These are phyloP conservation scores for Sisyra terminalis DNA, from an alignment of 2,888 invertebrate species.

Conservation along the genomic window DNA sequence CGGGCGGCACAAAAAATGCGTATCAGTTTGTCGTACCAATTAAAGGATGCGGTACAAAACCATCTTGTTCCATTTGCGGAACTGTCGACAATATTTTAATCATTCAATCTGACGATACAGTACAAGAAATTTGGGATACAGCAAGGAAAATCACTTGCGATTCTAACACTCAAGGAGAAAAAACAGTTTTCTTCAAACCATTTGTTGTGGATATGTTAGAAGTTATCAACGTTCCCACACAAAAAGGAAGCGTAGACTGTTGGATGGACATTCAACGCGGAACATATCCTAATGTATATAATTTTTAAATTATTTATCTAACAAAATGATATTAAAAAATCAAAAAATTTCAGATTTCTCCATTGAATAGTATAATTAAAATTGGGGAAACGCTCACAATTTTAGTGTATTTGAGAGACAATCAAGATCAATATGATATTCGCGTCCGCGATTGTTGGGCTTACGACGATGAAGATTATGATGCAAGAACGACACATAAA, in stretches of 20 bases:
- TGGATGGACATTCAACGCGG: conserved; percentile 66
- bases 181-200: conserved; percentile 31
- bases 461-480: conserved; percentile 45
- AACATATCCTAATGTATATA: conserved; percentile 45
- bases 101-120: conserved; percentile 47
- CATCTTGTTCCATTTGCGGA: conserved; percentile 40
- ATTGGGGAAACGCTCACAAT: conserved; percentile 55
- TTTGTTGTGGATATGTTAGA: conserved; percentile 31
- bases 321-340: too few relatives aligned
- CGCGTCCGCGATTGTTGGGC: conserved; percentile 60
- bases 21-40: conserved; percentile 48
- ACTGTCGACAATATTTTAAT: conserved; percentile 48
- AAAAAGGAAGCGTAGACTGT: conserved; percentile 47
- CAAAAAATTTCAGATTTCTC: conserved; percentile 30
- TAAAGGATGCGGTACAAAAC: conserved; percentile 43
- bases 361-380: conserved; percentile 42
- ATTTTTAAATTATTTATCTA: background rate
- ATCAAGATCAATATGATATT: conserved; percentile 43
- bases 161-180: conserved; percentile 23
- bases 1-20: conserved; percentile 36
- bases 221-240: conserved; percentile 39
- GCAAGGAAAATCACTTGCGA: conserved; percentile 42
- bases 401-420: conserved; percentile 49
- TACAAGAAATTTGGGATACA: conserved; percentile 48
- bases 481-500: conserved; percentile 35